A percentile compares a stretch with the other conserved stretches of the same genome.
These are phyloP conservation scores for Watsonalla binaria DNA, from an alignment of 2,888 invertebrate genomes.

Conservation along the genomic window DNA sequence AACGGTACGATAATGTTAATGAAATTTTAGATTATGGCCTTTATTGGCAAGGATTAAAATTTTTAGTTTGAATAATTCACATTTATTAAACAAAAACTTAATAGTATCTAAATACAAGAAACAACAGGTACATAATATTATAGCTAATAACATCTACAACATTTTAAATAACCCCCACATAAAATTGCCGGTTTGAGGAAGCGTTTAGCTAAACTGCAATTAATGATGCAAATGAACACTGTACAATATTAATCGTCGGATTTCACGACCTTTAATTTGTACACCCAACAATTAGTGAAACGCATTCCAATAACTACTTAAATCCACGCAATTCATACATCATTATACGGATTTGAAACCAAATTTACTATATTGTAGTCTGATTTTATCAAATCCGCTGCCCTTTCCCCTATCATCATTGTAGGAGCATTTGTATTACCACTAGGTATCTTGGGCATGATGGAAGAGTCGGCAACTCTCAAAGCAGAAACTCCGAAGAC, in stretches of 20 bases:
- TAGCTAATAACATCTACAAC: no score
- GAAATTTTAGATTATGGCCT: no score
- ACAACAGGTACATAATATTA: no score
- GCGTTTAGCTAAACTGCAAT: background rate
- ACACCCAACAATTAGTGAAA: background rate
- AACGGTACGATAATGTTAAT: no score
- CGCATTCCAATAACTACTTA: background rate
- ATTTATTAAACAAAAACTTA: no score
- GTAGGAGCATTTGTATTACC: slow-evolving; percentile 62
- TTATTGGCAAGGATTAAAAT: no score
- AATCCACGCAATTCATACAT: background rate
- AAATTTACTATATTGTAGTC: slow-evolving; percentile 23
- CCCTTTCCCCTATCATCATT: slow-evolving; percentile 69
- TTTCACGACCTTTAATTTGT: background rate
- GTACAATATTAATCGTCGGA: background rate
- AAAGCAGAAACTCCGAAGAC: slow-evolving; percentile 49
- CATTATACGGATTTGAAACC: background rate
- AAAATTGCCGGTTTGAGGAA: no score
- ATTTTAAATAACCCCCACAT: no score
- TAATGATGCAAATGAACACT: background rate
- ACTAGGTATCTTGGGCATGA: slow-evolving; percentile 59
- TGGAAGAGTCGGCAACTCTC: slow-evolving; percentile 58
- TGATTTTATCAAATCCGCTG: slow-evolving; percentile 61
- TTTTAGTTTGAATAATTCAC: no score
- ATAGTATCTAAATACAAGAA: no score